A percentile compares a stretch with the other conserved stretches of the same genome.
Conservation (phyloP, 2,888 invertebrate species). For the Panorpa germanica region DNA sequence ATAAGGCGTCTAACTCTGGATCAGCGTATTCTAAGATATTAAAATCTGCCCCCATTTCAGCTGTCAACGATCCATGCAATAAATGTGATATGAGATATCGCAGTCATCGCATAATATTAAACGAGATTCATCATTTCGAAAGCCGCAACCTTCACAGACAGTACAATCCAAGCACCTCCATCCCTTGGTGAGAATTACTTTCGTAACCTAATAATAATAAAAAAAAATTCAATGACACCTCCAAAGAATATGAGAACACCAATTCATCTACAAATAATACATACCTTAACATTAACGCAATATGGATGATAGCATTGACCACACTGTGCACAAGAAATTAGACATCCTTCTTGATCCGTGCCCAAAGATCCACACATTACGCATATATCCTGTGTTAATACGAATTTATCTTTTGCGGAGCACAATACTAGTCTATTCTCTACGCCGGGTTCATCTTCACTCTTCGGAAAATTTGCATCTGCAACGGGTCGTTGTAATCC, state of each 20-base stretch:
- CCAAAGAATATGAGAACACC: too few relatives aligned
- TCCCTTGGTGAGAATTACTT: conserved; percentile 83
- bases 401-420: conserved; percentile 83
- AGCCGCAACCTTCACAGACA: conserved; percentile 97
- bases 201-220: too few relatives aligned
- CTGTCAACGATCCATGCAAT: conserved; percentile 72
- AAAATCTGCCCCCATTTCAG: conserved; percentile 88
- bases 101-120: conserved; percentile 97
- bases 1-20: conserved; percentile 70
- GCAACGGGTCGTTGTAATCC: conserved; percentile 49
- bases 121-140: conserved; percentile 83
- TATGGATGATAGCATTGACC: conserved; percentile 99
- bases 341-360: conserved; percentile 80
- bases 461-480: conserved; percentile 21
- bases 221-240: too few relatives aligned
- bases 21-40: conserved; percentile 92
- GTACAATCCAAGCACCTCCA: conserved; percentile 98
- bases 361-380: conserved; percentile 98
- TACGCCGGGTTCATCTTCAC: conserved; percentile 52
- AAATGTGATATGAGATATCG: conserved; percentile 98
- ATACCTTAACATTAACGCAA: conserved; percentile 90
- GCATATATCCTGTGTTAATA: conserved; percentile 87
- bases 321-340: conserved; percentile 94
- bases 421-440: conserved; percentile 80
- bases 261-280: too few relatives aligned